Conservation (phyloP, 35 echinoderm and acorn worm species). For the Eucidaris tribuloides region DNA sequence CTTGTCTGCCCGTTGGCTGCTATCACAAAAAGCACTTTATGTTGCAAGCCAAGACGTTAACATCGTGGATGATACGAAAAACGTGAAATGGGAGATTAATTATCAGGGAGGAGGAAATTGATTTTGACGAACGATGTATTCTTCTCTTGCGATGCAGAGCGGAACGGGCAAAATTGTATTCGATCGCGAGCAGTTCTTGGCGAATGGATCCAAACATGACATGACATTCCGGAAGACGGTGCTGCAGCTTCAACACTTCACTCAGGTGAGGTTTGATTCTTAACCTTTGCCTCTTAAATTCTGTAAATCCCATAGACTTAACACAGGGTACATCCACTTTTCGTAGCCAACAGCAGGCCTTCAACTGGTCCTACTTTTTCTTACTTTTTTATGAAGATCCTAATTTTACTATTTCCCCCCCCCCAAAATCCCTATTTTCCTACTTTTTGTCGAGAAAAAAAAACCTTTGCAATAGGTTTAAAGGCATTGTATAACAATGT, state of each 20-base stretch:
- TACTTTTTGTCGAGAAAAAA: too few species aligned
- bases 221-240: conserved; percentile 57
- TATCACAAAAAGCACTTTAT: neutral
- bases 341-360: too few species aligned
- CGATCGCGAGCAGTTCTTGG: conserved; percentile 55
- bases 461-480: too few species aligned
- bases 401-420: too few species aligned
- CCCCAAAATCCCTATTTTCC: too few species aligned
- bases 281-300: too few species aligned
- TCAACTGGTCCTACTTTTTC: too few species aligned
- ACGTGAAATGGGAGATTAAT: neutral
- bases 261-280: conserved; percentile 81
- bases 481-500: too few species aligned
- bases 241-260: conserved; percentile 81
- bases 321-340: too few species aligned
- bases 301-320: too few species aligned
- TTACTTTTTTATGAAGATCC: too few species aligned
- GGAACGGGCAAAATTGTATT: conserved; percentile 41
- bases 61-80: neutral
- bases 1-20: neutral
- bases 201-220: conserved; percentile 39
- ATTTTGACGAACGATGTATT: conserved; percentile 1
- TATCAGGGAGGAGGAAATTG: neutral
- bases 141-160: neutral
- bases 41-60: neutral